Conservation (phyloP, 37 sponge, comb jelly and placozoan species). For the Axinella damicornis region DNA sequence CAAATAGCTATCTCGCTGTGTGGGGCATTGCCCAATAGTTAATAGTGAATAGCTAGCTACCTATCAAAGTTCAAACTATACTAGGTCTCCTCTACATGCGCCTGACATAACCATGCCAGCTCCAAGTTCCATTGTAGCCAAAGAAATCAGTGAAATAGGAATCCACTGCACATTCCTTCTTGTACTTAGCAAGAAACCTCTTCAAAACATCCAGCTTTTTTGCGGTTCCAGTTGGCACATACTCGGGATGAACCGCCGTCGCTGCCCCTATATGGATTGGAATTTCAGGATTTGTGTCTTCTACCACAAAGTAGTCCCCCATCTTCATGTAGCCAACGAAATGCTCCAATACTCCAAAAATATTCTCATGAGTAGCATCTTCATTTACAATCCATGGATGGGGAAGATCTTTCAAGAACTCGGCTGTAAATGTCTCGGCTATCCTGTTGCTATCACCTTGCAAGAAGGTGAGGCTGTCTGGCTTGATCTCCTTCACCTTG, state of each 20-base stretch:
- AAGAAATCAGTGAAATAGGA: conserved; percentile 59
- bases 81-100: no score
- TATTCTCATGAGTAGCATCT: conserved; percentile 70
- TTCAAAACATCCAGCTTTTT: conserved; percentile 8
- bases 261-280: conserved; percentile 4
- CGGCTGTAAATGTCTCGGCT: conserved; percentile 50
- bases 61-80: no score
- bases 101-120: conserved; percentile 59
- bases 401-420: conserved; percentile 25
- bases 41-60: no score
- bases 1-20: no score
- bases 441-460: conserved; percentile 52
- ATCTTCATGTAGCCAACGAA: conserved; percentile 43
- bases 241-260: background rate
- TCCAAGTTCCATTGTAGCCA: conserved; percentile 65
- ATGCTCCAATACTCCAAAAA: conserved; percentile 29
- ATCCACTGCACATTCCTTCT: conserved; percentile 46
- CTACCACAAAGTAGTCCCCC: conserved; percentile 69
- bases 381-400: conserved; percentile 71
- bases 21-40: no score
- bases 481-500: conserved; percentile 14
- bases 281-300: conserved; percentile 52
- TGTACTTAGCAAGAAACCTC: conserved; percentile 47
- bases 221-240: background rate
- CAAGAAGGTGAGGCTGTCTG: conserved; percentile 61